Evolutionary conservation across 2,113 vertebrate species (phyloP).

Genomic region (Ochotona princeps): DNA sequence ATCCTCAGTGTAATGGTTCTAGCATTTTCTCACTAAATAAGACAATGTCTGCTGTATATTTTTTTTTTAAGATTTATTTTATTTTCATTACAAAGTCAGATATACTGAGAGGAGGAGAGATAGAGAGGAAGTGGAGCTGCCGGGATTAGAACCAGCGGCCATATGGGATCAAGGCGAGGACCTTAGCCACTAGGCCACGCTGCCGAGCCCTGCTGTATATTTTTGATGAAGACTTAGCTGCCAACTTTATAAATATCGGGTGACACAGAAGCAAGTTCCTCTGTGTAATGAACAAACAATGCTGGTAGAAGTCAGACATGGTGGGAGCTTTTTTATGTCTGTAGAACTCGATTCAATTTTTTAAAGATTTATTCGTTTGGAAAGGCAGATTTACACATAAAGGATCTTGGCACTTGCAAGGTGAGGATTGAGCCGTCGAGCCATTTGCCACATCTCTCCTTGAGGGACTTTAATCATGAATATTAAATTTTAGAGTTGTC

Average conservation of each 20-base stretch:
- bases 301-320: slow-evolving; percentile 40
- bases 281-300: slow-evolving; percentile 14
- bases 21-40: slow-evolving; percentile 38
- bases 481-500: slow-evolving; percentile 4
- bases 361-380: background rate
- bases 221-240: slow-evolving; percentile 7
- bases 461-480: background rate
- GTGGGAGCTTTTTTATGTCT: background rate
- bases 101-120: no score
- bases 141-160: no score
- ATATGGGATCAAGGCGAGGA: no score
- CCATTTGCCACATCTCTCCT: no score
- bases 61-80: no score
- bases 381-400: no score
- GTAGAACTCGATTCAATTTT: slow-evolving; percentile 28
- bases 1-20: slow-evolving; percentile 47
- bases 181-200: no score
- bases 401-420: no score
- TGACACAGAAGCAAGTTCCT: background rate
- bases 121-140: no score
- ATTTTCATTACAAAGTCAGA: no score
- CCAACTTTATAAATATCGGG: background rate
- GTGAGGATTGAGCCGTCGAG: no score
- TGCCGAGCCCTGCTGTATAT: background rate
- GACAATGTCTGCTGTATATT: background rate